Evolutionary conservation across 2,797 vertebrate genomes (phyloP), one percentile per base, ranked within the genome.

Genomic region (Nothura maculosa): DNA sequence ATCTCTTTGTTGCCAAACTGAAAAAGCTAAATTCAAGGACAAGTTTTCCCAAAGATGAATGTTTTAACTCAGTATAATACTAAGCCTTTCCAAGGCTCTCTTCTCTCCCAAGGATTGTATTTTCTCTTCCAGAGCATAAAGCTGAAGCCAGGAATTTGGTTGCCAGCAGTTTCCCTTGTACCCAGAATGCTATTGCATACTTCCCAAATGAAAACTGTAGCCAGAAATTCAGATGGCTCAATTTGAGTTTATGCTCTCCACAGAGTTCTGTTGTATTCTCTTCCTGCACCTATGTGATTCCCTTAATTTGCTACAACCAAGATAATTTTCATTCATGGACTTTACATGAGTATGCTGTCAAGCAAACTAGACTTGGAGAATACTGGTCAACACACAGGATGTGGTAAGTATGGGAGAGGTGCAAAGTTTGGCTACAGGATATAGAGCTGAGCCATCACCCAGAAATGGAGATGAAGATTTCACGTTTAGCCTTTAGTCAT

Each of bases 1-100:
- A 32, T 89, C 75, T 92, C 88, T 94, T 94, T 90, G 40, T 85
- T 85, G 80, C 47, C 32, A 70, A 82, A 79, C 40, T 73, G 76
- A 85, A 90, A 89, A 92, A 92, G n/a, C 54, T 81, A 94, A 92
- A 94, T 94, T 66, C 91, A 78, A 68, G 38, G 42, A 34, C 32
- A 64, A 93, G 16, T 57, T 93, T 92, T 95, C 19, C 85, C 90
- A 47, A 76, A 92, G 80, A 70, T 76, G 66, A 96, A 85, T 73
- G 19, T 70, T 87, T 94, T 66, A 86, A 85, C 73, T 95, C 76
- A 85, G 5, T 94, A n/a, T 47, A 89, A 60, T 77, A 18, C n/a
- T 70, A 69, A 67, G 42, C 63, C 73, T 92, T 84, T 92, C 78
- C 72, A 92, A 94, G 89, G 82, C 69, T 96, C 68, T 48, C 45